These are phyloP conservation scores for Lytechinus pictus DNA, from an alignment of 35 echinoderm and acorn worm genomes.

Conservation along the genomic window DNA sequence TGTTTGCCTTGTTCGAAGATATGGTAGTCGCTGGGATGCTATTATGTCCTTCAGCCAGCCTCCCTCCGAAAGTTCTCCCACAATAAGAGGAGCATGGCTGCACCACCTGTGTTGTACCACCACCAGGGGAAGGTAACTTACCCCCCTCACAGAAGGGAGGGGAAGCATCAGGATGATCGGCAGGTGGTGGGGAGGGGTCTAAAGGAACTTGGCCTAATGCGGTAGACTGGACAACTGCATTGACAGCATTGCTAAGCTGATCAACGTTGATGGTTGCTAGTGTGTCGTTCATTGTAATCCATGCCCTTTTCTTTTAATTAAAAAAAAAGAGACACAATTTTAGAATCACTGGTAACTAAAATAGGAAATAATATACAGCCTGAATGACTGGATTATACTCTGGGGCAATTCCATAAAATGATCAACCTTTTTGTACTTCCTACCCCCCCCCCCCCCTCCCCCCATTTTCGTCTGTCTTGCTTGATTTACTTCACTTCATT, in stretches of 20 bases:
- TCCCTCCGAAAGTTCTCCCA: background rate
- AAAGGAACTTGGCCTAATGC: background rate
- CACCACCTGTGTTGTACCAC: background rate
- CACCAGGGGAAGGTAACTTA: background rate
- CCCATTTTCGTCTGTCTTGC: too few relatives aligned
- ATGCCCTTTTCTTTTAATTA: too few relatives aligned
- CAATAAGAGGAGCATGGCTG: background rate
- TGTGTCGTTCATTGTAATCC: conserved; percentile 52
- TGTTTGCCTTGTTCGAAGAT: background rate
- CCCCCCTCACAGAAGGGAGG: background rate
- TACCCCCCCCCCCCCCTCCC: too few relatives aligned
- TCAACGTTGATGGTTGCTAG: conserved; percentile 71
- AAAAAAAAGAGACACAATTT: too few relatives aligned
- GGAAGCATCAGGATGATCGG: background rate
- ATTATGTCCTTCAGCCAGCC: background rate
- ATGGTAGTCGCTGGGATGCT: background rate
- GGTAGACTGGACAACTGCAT: conserved; percentile 57
- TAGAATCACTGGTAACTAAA: too few relatives aligned
- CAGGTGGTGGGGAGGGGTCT: conserved; percentile 34
- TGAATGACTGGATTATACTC: too few relatives aligned
- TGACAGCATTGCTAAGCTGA: conserved; percentile 68
- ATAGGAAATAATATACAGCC: too few relatives aligned
- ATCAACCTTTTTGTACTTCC: too few relatives aligned
- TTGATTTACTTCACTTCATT: too few relatives aligned
- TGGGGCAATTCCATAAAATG: too few relatives aligned